Conservation (phyloP, 2,888 invertebrate species). For the Andrena fulva region DNA sequence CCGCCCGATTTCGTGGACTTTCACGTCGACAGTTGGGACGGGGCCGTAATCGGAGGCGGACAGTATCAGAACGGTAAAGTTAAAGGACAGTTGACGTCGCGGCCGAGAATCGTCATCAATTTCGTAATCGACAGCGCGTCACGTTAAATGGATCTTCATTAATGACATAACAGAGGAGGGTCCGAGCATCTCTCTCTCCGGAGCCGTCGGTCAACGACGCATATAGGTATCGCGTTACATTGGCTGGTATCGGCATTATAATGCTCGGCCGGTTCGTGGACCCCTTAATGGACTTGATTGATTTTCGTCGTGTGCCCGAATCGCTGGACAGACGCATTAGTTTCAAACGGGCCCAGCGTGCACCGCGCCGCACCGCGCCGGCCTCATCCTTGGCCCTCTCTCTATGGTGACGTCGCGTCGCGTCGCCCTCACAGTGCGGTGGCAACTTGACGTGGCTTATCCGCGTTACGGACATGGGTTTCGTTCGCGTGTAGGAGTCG, state of each 20-base stretch:
- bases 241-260: conserved; percentile 69
- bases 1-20: not conserved
- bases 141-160: conserved; percentile 72
- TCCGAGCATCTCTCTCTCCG: conserved; percentile 35
- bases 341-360: conserved; percentile 27
- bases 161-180: conserved; percentile 70
- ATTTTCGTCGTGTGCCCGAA: conserved; percentile 75
- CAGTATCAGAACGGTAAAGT: conserved; percentile 14
- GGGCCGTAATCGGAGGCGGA: not conserved
- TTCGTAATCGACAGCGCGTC: conserved; percentile 74
- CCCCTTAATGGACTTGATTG: conserved; percentile 74
- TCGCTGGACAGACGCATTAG: conserved; percentile 66
- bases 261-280: conserved; percentile 42
- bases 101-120: conserved; percentile 71
- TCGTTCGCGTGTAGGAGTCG: conserved; percentile 15
- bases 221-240: conserved; percentile 62
- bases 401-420: not conserved
- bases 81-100: conserved; percentile 36
- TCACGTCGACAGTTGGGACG: not conserved
- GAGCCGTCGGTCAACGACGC: conserved; percentile 59
- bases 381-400: conserved; percentile 1
- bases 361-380: not conserved
- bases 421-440: conserved; percentile 20
- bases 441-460: conserved; percentile 51
- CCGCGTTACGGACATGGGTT: conserved; percentile 22